Conservation (phyloP, 2,113 vertebrate genomes). For the Odobenus rosmarus region DNA sequence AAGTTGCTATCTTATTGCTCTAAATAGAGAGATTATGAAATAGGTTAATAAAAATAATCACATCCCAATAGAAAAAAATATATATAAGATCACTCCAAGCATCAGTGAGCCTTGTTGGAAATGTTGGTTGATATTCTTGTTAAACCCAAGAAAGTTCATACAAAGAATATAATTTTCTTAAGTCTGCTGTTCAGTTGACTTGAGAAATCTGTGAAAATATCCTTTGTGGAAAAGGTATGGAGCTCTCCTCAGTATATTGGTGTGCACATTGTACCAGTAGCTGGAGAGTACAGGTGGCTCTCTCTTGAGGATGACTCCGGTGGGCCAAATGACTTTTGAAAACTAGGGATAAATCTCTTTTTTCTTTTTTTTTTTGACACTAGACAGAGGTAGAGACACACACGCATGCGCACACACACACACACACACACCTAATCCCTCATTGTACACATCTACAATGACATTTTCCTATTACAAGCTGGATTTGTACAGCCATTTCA, state of each 20-base stretch:
- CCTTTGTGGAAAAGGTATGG: neutral
- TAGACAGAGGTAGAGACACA: neutral
- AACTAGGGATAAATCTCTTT: neutral
- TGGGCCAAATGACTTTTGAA: neutral
- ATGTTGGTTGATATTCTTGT: neutral
- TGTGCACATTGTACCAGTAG: accelerated
- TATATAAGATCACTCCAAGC: neutral
- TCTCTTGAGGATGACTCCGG: neutral
- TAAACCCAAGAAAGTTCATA: neutral
- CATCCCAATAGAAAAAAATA: neutral
- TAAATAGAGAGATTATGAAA: neutral
- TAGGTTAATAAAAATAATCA: neutral
- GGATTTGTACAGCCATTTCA: neutral
- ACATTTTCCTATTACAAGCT: neutral
- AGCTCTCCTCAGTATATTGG: neutral
- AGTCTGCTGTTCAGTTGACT: neutral
- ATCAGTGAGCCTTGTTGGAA: neutral
- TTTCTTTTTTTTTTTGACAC: neutral
- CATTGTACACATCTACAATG: neutral
- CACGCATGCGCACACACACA: accelerated
- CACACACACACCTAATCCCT: neutral
- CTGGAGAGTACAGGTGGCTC: neutral
- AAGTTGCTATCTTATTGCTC: neutral
- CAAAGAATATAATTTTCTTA: neutral
- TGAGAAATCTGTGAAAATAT: neutral